These are phyloP conservation scores for Drosophila suboccidentalis DNA, from an alignment of 2,888 invertebrate species.

Conservation along the genomic window DNA sequence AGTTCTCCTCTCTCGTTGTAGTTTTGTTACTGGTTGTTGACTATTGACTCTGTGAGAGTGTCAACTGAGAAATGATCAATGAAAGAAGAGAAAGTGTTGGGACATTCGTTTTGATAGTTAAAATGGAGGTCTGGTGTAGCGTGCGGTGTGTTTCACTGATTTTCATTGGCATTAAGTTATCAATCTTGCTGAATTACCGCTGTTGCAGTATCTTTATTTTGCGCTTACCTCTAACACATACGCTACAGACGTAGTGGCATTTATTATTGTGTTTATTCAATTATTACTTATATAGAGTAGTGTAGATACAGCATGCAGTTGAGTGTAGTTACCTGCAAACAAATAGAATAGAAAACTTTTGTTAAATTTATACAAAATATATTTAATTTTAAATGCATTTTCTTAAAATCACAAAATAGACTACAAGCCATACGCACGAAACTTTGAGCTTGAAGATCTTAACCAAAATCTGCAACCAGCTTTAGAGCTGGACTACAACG, in stretches of 20 bases:
- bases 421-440: no score
- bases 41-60: not conserved
- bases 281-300: no score
- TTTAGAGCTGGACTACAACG: no score
- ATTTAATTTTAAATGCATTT: constrained; percentile 22
- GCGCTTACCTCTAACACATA: not conserved
- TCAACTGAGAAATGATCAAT: not conserved
- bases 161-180: not conserved
- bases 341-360: constrained; percentile 14
- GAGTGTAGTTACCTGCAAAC: constrained; percentile 59
- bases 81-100: no score
- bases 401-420: not conserved
- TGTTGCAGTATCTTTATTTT: no score
- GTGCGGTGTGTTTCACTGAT: not conserved
- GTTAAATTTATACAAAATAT: constrained; percentile 24
- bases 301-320: not conserved
- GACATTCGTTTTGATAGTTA: not conserved
- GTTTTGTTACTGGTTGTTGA: no score
- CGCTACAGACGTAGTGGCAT: not conserved
- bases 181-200: no score
- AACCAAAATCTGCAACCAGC: no score
- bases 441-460: no score
- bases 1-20: no score
- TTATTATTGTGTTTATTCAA: no score
- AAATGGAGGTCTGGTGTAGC: not conserved